A percentile compares a stretch with the other conserved stretches of the same genome.
Conservation (phyloP, 2,113 vertebrate genomes). For the Anser brachyrhynchus region DNA sequence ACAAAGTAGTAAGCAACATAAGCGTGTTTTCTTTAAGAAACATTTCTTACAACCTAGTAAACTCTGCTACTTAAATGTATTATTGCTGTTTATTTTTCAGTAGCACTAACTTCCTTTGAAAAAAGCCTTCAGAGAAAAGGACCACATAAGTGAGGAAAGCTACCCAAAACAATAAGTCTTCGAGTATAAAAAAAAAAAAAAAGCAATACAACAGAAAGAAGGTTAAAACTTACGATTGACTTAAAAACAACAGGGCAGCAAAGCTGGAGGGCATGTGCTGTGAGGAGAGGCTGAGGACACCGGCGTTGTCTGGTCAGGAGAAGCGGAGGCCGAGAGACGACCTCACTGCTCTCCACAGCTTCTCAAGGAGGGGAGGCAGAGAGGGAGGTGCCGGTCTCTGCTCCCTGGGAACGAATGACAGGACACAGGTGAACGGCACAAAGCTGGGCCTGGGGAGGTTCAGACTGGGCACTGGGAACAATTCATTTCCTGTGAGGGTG, state of each 20-base stretch:
- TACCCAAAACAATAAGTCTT: background rate
- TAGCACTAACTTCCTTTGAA: background rate
- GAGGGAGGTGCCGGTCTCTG: background rate
- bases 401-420: background rate
- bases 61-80: background rate
- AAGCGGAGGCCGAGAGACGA: background rate
- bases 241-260: background rate
- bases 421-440: background rate
- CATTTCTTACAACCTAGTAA: background rate
- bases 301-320: background rate
- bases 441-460: background rate
- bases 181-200: background rate
- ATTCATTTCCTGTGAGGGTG: background rate
- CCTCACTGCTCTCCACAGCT: background rate
- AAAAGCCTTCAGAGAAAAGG: background rate
- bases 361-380: background rate
- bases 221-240: background rate
- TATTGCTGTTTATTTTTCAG: background rate
- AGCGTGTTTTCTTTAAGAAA: background rate
- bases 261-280: background rate
- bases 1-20: background rate
- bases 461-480: background rate
- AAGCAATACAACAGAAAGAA: background rate
- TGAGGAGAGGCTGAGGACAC: background rate
- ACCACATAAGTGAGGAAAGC: background rate